phyloP scores from a whole-genome alignment of 2,113 vertebrate genomes.

The Poeciliopsis occidentalis region DNA sequence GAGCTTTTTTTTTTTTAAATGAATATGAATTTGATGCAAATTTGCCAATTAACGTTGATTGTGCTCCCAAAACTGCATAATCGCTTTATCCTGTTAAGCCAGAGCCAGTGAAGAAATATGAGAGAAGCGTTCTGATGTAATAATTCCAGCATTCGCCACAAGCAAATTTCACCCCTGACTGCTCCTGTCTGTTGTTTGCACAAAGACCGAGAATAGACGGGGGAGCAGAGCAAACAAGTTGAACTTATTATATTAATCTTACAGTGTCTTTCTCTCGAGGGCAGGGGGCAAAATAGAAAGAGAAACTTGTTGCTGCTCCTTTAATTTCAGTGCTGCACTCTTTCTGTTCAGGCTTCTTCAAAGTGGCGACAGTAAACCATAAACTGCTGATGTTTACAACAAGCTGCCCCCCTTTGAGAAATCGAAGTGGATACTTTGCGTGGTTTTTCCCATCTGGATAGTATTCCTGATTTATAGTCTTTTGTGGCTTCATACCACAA shows the following conservation, averaged over 20 bases:
- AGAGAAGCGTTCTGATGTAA: constrained; percentile 5
- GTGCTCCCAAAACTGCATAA: neutral
- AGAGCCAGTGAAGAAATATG: neutral
- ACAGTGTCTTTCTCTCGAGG: no score
- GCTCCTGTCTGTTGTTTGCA: neutral
- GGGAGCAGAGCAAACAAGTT: neutral
- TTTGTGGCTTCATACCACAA: no score
- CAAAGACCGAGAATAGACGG: constrained; percentile 8
- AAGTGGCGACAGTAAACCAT: neutral
- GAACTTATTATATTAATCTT: neutral
- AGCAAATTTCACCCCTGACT: constrained; percentile 6
- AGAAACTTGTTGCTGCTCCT: neutral
- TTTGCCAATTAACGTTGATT: neutral
- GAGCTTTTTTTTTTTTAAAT: neutral
- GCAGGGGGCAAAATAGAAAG: no score
- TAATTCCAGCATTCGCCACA: neutral
- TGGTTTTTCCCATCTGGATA: neutral
- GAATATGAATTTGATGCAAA: neutral
- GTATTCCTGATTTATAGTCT: no score
- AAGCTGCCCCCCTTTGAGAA: neutral
- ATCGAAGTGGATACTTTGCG: neutral
- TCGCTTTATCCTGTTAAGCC: neutral
- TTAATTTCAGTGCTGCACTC: neutral
- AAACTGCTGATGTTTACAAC: neutral
- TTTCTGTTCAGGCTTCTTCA: no score